Base-by-base conservation (phyloP, 2,888 invertebrate genomes). In the Unio delphinus region DNA sequence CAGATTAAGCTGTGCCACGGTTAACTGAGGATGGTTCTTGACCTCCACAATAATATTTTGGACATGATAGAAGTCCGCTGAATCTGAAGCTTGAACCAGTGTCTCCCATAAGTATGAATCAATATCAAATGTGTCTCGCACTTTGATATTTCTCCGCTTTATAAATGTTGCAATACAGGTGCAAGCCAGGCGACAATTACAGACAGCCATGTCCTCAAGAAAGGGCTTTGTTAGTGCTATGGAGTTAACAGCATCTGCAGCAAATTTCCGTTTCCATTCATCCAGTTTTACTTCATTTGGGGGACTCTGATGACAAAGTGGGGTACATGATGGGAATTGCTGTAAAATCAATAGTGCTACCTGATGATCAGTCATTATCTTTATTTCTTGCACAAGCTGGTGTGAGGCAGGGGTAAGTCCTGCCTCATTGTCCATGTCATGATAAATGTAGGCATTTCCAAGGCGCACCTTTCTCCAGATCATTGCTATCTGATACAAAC, bases 361-460 rank as follows among this genome's bases (percentile, higher is more conserved):
- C 64, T 85, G 78, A 57, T 75, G 75, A 73, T 87, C 84, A 20
- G 86, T 79, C 69, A 80, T 81, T 18, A 88, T 78, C 74, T 83
- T 75, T 57, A 88, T 73, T 77, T 89, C 89, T 67, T 87, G 81
- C n/a, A 87, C 76, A 73, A 89, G 66, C 63, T 78, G 73, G 61
- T 81, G 76, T 3, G 85, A 82, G 28, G 84, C 75, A 3, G 83
- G 79, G n/a, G 80, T 65, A 15, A 73, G 55, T 45, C 74, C 79
- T 28, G 76, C 73, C 45, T 72, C 72, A 20, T 67, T 65, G 34
- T 70, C 73, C 26, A 85, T 74, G n/a, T 83, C 78, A 8, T 80
- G 76, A 72, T 78, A 81, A 23, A 85, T 69, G 55, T 78, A 71
- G 34, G 81, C 80, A 73, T 85, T 87, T 26, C 87, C 88, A 8